These are phyloP conservation scores for Gastracanthus pulcherrimus DNA, from an alignment of 2,888 invertebrate genomes.

Conservation along the genomic window DNA sequence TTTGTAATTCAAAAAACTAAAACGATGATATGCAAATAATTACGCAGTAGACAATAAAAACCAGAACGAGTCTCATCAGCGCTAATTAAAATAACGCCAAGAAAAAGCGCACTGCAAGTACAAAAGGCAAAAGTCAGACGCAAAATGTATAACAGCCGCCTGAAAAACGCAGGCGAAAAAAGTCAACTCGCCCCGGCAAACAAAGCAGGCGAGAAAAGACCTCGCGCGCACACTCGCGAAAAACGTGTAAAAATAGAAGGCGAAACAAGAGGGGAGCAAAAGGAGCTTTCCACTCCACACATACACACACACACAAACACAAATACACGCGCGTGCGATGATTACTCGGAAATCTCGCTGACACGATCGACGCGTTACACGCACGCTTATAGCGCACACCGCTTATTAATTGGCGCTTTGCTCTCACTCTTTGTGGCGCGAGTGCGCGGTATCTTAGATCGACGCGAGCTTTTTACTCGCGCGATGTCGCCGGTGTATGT, in stretches of 20 bases:
- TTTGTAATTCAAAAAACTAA: not conserved
- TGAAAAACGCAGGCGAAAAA: not conserved
- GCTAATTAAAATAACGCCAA: not conserved
- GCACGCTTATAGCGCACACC: conserved; percentile 23
- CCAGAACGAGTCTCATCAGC: not conserved
- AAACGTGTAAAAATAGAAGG: not conserved
- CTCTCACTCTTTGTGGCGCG: conserved; percentile 18
- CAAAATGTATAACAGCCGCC: not conserved
- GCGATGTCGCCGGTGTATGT: not conserved
- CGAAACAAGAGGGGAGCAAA: not conserved
- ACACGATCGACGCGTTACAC: conserved; percentile 49
- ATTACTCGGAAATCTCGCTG: conserved; percentile 57
- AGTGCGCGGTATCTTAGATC: conserved; percentile 12
- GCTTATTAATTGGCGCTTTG: conserved; percentile 35
- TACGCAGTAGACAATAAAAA: not conserved
- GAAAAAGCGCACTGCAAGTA: conserved; percentile 51
- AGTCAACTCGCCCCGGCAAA: not conserved
- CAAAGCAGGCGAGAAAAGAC: no score
- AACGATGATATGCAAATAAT: not conserved
- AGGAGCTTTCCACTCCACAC: no score
- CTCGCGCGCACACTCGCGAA: not conserved
- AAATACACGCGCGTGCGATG: conserved; percentile 50
- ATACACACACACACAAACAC: not conserved
- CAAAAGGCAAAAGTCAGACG: not conserved
- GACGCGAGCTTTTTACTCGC: not conserved